These are phyloP conservation scores for Lethocerus indicus DNA, from an alignment of 1,140 invertebrate genomes.

Conservation along the genomic window DNA sequence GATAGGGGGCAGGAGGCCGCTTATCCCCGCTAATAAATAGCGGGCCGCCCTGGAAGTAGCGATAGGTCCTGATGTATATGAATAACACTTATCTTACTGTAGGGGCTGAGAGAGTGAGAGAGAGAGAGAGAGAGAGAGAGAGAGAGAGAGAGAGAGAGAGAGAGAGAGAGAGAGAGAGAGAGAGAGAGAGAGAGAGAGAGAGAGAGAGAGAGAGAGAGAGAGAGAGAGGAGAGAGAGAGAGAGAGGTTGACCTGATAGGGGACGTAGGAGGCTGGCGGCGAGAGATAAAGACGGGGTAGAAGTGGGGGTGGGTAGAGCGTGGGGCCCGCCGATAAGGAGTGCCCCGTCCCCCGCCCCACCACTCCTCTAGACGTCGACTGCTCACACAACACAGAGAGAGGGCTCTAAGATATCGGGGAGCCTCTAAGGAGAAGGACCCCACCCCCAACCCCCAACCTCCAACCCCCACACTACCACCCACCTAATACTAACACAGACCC, in stretches of 20 bases:
- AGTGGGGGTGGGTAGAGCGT: too few relatives aligned
- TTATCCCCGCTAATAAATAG: too few relatives aligned
- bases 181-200: background rate
- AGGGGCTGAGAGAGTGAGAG: background rate
- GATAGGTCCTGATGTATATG: too few relatives aligned
- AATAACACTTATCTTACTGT: too few relatives aligned
- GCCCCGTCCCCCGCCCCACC: constrained; percentile 3
- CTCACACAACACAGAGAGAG: too few relatives aligned
- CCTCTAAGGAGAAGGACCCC: too few relatives aligned
- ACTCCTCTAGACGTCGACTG: too few relatives aligned
- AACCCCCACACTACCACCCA: background rate
- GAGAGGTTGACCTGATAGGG: background rate
- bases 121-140: background rate
- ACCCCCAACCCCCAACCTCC: too few relatives aligned
- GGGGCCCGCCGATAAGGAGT: constrained; percentile 1
- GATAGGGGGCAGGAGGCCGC: too few relatives aligned
- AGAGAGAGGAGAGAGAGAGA: background rate
- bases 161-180: background rate
- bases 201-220: background rate
- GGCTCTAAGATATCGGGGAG: too few relatives aligned
- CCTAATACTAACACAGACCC: background rate
- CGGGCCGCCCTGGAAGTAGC: too few relatives aligned
- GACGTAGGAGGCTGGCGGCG: constrained; percentile 2
- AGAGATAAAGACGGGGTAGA: constrained; percentile 4
- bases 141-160: background rate